Percentiles rank a stretch among this genome's conserved stretches.
Evolutionary conservation across 2,888 invertebrate genomes (phyloP).

Genomic region (Unio pictorum): DNA sequence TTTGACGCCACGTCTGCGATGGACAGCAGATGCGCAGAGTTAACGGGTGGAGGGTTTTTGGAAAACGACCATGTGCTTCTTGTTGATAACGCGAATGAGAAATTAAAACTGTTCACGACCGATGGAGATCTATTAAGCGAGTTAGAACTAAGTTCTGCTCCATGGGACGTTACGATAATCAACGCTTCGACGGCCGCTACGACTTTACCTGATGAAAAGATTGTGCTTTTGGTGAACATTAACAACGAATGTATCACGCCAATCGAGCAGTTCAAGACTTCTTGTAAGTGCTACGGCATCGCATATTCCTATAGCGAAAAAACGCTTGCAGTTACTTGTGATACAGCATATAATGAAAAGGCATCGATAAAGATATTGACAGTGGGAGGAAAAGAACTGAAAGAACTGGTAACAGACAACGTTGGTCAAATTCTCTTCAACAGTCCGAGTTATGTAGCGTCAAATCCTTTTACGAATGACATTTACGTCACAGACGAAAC

Average conservation of each 20-base stretch:
- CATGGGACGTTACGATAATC: conserved; percentile 36
- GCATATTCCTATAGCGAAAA: conserved; percentile 31
- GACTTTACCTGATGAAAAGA: conserved; percentile 34
- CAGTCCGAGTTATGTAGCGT: conserved; percentile 30
- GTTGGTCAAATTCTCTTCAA: conserved; percentile 21
- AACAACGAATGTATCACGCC: conserved; percentile 33
- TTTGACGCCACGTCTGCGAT: conserved; percentile 35
- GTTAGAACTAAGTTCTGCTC: conserved; percentile 29
- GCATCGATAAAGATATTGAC: conserved; percentile 31
- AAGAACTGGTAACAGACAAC: conserved; percentile 25
- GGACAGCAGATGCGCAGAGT: conserved; percentile 33
- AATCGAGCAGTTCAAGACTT: conserved; percentile 30
- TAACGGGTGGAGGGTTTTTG: conserved; percentile 35
- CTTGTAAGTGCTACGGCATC: conserved; percentile 35
- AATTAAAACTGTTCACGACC: conserved; percentile 32
- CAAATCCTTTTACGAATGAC: conserved; percentile 35
- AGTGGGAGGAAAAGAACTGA: conserved; percentile 22
- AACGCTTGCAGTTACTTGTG: conserved; percentile 31
- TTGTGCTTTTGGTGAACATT: conserved; percentile 27
- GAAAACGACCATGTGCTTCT: conserved; percentile 29
- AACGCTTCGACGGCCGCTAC: conserved; percentile 37
- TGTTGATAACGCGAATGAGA: conserved; percentile 34
- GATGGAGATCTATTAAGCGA: conserved; percentile 32
- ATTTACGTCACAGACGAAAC: conserved; percentile 36
- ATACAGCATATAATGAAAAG: conserved; percentile 22